Conservation (phyloP, 1,140 invertebrate species). For the Sitobion miscanthi region DNA sequence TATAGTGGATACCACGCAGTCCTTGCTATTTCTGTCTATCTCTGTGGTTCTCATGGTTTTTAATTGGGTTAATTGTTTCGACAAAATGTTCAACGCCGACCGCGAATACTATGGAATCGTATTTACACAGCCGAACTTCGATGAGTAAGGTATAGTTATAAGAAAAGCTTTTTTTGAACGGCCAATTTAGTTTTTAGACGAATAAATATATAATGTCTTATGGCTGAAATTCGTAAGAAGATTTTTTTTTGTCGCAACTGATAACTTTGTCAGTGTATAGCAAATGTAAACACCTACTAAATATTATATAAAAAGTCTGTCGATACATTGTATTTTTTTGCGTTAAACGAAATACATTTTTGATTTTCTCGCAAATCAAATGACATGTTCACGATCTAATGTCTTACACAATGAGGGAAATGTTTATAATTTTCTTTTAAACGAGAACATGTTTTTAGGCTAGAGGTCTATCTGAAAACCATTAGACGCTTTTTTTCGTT, state of each 20-base stretch:
- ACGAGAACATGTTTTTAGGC: too few species aligned
- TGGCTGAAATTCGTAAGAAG: background rate
- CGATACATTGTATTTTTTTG: background rate
- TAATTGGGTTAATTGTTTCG: constrained; percentile 15
- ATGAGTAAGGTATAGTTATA: background rate
- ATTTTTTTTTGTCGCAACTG: background rate
- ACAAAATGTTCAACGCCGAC: background rate
- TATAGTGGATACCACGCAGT: background rate
- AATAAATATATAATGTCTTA: background rate
- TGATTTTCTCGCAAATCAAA: background rate
- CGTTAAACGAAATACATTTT: background rate
- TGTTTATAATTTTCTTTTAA: too few species aligned
- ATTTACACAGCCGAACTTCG: background rate
- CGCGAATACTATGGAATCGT: background rate
- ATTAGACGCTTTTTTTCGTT: too few species aligned
- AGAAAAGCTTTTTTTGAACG: background rate
- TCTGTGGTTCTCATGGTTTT: background rate
- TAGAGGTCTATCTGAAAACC: too few species aligned
- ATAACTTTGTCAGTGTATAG: background rate
- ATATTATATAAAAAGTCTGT: background rate
- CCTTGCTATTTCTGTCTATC: too few species aligned
- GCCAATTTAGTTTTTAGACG: background rate
- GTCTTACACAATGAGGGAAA: too few species aligned
- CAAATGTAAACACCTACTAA: background rate
- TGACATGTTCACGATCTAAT: background rate